phyloP scores from a whole-genome alignment of 2,888 invertebrate species.

The Scaptomyza cyrtandrae region DNA sequence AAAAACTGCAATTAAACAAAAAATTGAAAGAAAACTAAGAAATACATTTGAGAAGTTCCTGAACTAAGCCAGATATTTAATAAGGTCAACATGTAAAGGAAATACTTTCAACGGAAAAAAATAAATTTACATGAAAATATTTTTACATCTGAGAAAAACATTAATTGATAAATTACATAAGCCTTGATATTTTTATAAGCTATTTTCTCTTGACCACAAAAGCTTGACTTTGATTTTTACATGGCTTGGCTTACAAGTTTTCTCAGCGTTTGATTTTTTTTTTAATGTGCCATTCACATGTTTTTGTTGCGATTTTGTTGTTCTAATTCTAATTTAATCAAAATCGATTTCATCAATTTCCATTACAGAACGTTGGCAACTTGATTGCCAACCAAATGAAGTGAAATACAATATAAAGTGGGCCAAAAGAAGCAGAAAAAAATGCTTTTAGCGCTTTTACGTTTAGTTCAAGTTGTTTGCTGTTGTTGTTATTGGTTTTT shows the following conservation, averaged over 20 bases:
- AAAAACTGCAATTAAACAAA: not conserved
- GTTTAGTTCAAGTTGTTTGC: slow-evolving; percentile 34
- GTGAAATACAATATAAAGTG: slow-evolving; percentile 50
- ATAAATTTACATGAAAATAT: no score
- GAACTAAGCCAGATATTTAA: not conserved
- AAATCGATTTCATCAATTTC: slow-evolving; percentile 65
- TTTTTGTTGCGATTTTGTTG: not conserved
- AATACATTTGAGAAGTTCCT: not conserved
- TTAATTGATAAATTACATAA: no score
- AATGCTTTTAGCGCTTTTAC: slow-evolving; percentile 56
- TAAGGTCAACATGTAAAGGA: no score
- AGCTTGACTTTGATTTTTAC: no score
- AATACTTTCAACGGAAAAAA: no score
- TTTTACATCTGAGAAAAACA: no score
- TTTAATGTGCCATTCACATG: slow-evolving; percentile 21
- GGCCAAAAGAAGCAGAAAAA: slow-evolving; percentile 34
- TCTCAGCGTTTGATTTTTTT: not conserved
- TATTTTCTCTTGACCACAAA: not conserved
- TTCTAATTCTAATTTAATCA: slow-evolving; percentile 56
- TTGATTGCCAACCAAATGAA: slow-evolving; percentile 49
- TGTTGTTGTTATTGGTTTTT: slow-evolving; percentile 27
- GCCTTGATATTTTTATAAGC: not conserved
- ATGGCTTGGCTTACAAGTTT: not conserved
- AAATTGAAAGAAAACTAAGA: no score
- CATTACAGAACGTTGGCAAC: slow-evolving; percentile 49